Percentiles rank a stretch among this genome's conserved stretches.
These are phyloP conservation scores for Pentalonia nigronervosa DNA, from an alignment of 1,140 invertebrate genomes.

Conservation along the genomic window DNA sequence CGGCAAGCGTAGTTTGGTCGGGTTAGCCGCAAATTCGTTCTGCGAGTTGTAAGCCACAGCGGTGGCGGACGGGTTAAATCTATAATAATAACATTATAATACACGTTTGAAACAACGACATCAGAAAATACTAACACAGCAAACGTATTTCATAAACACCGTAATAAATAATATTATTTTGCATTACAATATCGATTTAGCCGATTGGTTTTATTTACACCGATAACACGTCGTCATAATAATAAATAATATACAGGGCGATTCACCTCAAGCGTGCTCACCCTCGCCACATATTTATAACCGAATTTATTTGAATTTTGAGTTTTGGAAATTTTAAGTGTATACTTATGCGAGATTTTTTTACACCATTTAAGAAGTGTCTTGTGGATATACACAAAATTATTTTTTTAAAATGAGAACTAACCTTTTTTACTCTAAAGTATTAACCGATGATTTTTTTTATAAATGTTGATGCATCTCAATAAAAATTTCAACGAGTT, in stretches of 20 bases:
- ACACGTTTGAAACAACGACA: not conserved
- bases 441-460: too few species aligned
- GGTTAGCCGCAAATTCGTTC: slow-evolving; percentile 25
- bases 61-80: not conserved
- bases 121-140: not conserved
- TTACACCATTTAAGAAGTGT: not conserved
- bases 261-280: not conserved
- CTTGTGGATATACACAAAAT: too few species aligned
- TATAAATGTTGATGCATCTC: too few species aligned
- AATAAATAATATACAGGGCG: not conserved
- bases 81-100: not conserved
- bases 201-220: not conserved
- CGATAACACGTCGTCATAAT: not conserved
- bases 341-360: not conserved
- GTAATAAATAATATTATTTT: not conserved
- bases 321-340: not conserved
- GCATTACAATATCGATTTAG: not conserved
- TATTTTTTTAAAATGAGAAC: too few species aligned
- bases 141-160: not conserved
- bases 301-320: not conserved
- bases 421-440: too few species aligned
- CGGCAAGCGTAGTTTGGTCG: not conserved
- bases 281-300: not conserved
- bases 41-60: not conserved
- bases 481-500: too few species aligned